These are phyloP conservation scores for Coptodon bakossiorum DNA, from an alignment of 2,113 vertebrate genomes.

Conservation along the genomic window DNA sequence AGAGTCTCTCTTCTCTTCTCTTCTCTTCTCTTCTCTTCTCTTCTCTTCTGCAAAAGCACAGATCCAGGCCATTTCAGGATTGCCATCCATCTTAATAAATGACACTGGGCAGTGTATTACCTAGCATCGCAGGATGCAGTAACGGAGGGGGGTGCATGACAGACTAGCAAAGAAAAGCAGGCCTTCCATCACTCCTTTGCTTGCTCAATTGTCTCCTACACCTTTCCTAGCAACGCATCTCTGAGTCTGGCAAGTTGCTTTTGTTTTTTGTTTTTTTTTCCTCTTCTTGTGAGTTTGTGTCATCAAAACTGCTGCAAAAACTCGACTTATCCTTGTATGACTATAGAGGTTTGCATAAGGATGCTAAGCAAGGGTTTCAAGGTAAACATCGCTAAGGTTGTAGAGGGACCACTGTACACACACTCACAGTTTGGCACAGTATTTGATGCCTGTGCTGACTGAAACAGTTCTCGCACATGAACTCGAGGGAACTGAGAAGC, in stretches of 20 bases:
- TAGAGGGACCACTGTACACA: neutral
- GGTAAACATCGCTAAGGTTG: neutral
- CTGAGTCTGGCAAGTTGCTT: neutral
- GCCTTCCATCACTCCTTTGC: neutral
- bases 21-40: neutral
- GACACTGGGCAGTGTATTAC: neutral
- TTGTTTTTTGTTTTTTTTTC: accelerated
- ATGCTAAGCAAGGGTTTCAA: neutral
- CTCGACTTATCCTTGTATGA: neutral
- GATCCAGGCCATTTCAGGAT: neutral
- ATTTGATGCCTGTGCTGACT: neutral
- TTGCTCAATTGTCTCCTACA: neutral
- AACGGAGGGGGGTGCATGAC: neutral
- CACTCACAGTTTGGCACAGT: neutral
- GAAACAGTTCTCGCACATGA: neutral
- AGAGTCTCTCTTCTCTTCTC: neutral
- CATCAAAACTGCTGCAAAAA: neutral
- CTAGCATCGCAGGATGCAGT: neutral
- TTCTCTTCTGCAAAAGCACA: neutral
- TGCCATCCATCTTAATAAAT: slow-evolving; percentile 18
- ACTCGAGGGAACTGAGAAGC: neutral
- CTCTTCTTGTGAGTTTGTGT: neutral
- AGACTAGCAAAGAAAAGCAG: neutral
- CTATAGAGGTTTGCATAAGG: neutral
- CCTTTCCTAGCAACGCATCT: neutral